Percentiles rank a stretch among this genome's conserved stretches.
Evolutionary conservation across 1,140 invertebrate genomes (phyloP).

Genomic region (Archegozetes longisetosus): DNA sequence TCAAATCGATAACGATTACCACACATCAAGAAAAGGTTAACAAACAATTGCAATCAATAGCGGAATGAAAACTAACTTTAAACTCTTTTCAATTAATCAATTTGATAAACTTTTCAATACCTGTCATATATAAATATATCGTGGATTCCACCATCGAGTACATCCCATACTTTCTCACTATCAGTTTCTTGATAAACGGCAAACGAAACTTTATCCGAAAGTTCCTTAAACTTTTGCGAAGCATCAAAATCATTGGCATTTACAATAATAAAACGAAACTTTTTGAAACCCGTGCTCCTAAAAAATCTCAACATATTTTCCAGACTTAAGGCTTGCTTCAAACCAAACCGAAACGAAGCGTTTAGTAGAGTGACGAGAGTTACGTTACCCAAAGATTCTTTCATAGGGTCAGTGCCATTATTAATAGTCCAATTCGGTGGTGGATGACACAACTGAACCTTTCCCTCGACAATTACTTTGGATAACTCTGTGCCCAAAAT

Average conservation of each 20-base stretch:
- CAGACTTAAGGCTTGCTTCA: slow-evolving; percentile 24
- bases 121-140: slow-evolving; percentile 29
- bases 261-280: slow-evolving; percentile 27
- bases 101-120: too few species aligned
- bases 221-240: not conserved
- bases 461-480: not conserved
- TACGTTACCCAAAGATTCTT: slow-evolving; percentile 24
- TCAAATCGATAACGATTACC: slow-evolving; percentile 14
- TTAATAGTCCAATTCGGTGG: slow-evolving; percentile 22
- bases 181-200: slow-evolving; percentile 26
- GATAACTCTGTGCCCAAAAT: not conserved
- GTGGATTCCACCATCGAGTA: slow-evolving; percentile 26
- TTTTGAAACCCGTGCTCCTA: slow-evolving; percentile 15
- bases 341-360: slow-evolving; percentile 27
- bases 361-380: slow-evolving; percentile 27
- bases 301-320: slow-evolving; percentile 20
- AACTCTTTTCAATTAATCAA: too few species aligned
- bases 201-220: slow-evolving; percentile 3
- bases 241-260: slow-evolving; percentile 21
- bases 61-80: too few species aligned
- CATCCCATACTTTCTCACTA: slow-evolving; percentile 21
- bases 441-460: slow-evolving; percentile 13
- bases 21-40: too few species aligned
- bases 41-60: too few species aligned
- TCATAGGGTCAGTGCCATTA: slow-evolving; percentile 22